phyloP scores from a whole-genome alignment of 2,888 invertebrate species.

The Camptogramma bilineatum region DNA sequence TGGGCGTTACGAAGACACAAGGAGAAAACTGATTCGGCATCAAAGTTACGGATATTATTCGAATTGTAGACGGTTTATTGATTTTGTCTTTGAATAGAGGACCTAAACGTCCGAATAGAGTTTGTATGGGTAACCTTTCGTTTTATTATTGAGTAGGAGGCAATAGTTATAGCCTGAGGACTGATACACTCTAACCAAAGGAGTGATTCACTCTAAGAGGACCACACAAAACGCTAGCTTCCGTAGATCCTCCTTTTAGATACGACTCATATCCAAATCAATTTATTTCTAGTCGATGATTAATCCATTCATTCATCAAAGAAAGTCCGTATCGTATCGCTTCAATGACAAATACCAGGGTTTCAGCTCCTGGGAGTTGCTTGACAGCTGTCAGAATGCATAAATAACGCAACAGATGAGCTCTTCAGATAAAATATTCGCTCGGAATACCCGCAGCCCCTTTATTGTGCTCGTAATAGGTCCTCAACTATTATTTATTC shows the following conservation, averaged over 20 bases:
- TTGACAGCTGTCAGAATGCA: conserved; percentile 2
- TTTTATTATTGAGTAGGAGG: conserved; percentile 21
- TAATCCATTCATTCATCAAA: background rate
- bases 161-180: background rate
- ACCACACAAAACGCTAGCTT: background rate
- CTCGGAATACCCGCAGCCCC: conserved; percentile 7
- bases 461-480: conserved; percentile 21
- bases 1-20: conserved; percentile 25
- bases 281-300: too few species aligned
- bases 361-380: background rate
- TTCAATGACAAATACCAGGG: background rate
- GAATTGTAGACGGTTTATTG: conserved; percentile 23
- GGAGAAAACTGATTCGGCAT: conserved; percentile 26
- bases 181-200: background rate
- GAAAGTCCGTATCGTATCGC: background rate
- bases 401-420: conserved; percentile 20
- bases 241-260: background rate
- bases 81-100: conserved; percentile 22
- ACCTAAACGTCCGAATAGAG: conserved; percentile 18
- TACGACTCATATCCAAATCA: too few species aligned
- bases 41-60: conserved; percentile 22
- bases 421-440: conserved; percentile 20
- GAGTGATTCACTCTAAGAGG: background rate
- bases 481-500: conserved; percentile 27
- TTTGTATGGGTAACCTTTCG: conserved; percentile 9